These are phyloP conservation scores for Drosophila ironensis DNA, from an alignment of 1,140 invertebrate genomes.

Conservation along the genomic window DNA sequence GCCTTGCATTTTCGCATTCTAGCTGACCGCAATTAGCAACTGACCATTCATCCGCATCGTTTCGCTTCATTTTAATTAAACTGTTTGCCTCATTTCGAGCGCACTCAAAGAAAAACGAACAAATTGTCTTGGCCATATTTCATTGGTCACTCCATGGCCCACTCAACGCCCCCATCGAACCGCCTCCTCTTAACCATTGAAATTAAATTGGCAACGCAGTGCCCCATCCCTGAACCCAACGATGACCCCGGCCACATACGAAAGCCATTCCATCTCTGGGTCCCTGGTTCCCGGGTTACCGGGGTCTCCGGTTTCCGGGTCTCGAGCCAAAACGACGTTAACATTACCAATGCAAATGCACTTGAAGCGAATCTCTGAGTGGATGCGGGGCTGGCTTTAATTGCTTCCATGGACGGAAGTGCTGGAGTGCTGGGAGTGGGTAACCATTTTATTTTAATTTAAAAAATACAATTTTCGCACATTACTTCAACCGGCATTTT, in stretches of 20 bases:
- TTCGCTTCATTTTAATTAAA: slow-evolving; percentile 74
- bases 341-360: slow-evolving; percentile 76
- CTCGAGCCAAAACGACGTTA: slow-evolving; percentile 24
- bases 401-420: slow-evolving; percentile 25
- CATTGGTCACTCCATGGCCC: slow-evolving; percentile 18
- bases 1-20: not conserved
- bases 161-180: not conserved
- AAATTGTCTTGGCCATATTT: slow-evolving; percentile 77
- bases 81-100: slow-evolving; percentile 59
- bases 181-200: slow-evolving; percentile 11
- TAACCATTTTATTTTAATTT: slow-evolving; percentile 60
- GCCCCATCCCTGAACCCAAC: not conserved
- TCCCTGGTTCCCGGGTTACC: not conserved
- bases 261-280: slow-evolving; percentile 1
- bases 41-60: slow-evolving; percentile 44
- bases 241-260: not conserved
- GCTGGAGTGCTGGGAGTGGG: not conserved
- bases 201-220: slow-evolving; percentile 59
- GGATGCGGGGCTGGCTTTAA: slow-evolving; percentile 37
- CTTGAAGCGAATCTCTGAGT: slow-evolving; percentile 38
- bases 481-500: slow-evolving; percentile 46
- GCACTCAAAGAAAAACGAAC: slow-evolving; percentile 71
- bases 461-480: slow-evolving; percentile 62
- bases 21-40: slow-evolving; percentile 32
- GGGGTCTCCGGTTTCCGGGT: not conserved